Percentiles rank a stretch among this genome's conserved stretches.
These are phyloP conservation scores for Heliothis peltigera DNA, from an alignment of 2,888 invertebrate species.

Conservation along the genomic window DNA sequence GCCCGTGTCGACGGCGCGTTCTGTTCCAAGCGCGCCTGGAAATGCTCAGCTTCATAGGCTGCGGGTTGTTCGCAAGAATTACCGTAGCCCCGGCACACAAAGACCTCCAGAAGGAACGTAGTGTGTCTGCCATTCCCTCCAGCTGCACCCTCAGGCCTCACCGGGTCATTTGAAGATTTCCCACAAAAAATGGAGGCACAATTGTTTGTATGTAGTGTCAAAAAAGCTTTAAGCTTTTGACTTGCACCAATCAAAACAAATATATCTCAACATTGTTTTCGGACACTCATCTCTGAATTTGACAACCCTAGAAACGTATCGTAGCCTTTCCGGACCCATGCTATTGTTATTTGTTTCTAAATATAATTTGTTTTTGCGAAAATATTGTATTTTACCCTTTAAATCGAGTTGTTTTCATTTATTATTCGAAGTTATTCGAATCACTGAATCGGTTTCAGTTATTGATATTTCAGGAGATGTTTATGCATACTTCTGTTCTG, in stretches of 20 bases:
- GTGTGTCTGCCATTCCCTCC: too few relatives aligned
- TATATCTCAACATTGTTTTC: constrained; percentile 70
- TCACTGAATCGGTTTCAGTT: constrained; percentile 24
- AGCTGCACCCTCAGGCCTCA: too few relatives aligned
- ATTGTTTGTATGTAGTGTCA: too few relatives aligned
- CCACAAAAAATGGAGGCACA: too few relatives aligned
- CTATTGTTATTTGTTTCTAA: constrained; percentile 53
- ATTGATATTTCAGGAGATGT: constrained; percentile 7
- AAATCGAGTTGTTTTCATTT: constrained; percentile 16
- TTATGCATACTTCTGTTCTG: constrained; percentile 16
- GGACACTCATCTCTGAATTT: constrained; percentile 65
- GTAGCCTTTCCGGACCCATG: constrained; percentile 63
- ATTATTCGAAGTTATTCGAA: constrained; percentile 35
- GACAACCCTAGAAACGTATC: constrained; percentile 62
- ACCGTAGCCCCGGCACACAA: too few relatives aligned
- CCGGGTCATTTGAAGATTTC: too few relatives aligned
- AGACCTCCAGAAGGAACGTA: too few relatives aligned
- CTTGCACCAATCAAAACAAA: constrained; percentile 46
- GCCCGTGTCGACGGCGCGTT: too few relatives aligned
- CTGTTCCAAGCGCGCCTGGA: too few relatives aligned
- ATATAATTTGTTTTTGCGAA: constrained; percentile 36
- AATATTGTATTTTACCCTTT: constrained; percentile 38
- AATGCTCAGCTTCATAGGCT: too few relatives aligned
- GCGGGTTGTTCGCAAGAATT: too few relatives aligned
- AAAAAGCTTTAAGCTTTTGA: constrained; percentile 18